A percentile compares a stretch with the other conserved stretches of the same genome.
Conservation (phyloP, 1,140 invertebrate genomes). For the Drosophila melanogaster region Release_6_plus_ISO1_MT NT_037436.4:13440001-13440500, state of each 20-base stretch:
- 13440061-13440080: constrained; percentile 42
- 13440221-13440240: constrained; percentile 47
- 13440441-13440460: constrained; percentile 13
- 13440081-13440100: constrained; percentile 11
- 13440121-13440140: not conserved
- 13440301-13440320: not conserved
- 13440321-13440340: constrained; percentile 2
- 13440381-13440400: not conserved
- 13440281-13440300: not conserved
- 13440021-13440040: constrained; percentile 58
- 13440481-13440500: constrained; percentile 22
- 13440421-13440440: constrained; percentile 38
- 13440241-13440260: constrained; percentile 4
- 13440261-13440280: not conserved
- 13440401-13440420: not conserved
- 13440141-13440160: constrained; percentile 52
- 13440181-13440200: constrained; percentile 64
- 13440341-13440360: not conserved
- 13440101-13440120: not conserved
- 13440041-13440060: constrained; percentile 42
- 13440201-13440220: constrained; percentile 51
- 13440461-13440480: not conserved
- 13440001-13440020: constrained; percentile 19
- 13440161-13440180: constrained; percentile 66
- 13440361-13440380: constrained; percentile 9